Base-by-base conservation (phyloP, 1,140 invertebrate genomes). In the Eciton burchellii region DNA sequence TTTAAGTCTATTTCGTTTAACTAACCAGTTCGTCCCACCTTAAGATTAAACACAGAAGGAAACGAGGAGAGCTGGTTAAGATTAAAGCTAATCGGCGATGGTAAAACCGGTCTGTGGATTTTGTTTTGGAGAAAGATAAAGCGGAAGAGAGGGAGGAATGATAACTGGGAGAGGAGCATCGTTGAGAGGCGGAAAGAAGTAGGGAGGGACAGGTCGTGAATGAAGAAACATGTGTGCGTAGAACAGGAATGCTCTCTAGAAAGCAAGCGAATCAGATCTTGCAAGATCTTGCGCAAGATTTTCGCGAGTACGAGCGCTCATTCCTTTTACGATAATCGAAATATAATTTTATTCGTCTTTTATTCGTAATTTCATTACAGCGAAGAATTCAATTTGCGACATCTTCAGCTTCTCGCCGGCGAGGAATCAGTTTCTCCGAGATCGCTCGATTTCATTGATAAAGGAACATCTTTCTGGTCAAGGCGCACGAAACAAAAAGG, bases 221-320 rank as follows among this genome's bases (percentile, higher is more conserved):
- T 87, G 85, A 87, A 87, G 65, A 70, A 82, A 56, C 81, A 82
- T 77, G 65, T 86, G 81, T 14, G 66, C 70, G 12, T 47, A 57
- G 70, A 79, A 79, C 65, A 68, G 35, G 35, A 79, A 65, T 57
- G 9, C 49, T 26, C 8, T 62, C 21, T 43, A 59, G 54, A 26
- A 21, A 45, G 24, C 24, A 21, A 70, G 21, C 35, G 65, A 66
- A 35, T 79, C 24, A 16, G 72, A 74, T 70, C 66, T 26, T 70
- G 66, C 9, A 57, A 29, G 41, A 79, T 19, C 16, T 14, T 56
- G 49, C 49, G 68, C 52, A 12, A 66, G 16, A 1, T 11, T 21
- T 77, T 35, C 35, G 26, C 24, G 43, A 59, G 41, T 52, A 29
- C 24, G 43, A 59, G 41, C 14, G 54, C n/a, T 19, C 43, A 9